These are phyloP conservation scores for Aptenodytes patagonicus DNA, from an alignment of 2,113 vertebrate genomes.

Conservation along the genomic window DNA sequence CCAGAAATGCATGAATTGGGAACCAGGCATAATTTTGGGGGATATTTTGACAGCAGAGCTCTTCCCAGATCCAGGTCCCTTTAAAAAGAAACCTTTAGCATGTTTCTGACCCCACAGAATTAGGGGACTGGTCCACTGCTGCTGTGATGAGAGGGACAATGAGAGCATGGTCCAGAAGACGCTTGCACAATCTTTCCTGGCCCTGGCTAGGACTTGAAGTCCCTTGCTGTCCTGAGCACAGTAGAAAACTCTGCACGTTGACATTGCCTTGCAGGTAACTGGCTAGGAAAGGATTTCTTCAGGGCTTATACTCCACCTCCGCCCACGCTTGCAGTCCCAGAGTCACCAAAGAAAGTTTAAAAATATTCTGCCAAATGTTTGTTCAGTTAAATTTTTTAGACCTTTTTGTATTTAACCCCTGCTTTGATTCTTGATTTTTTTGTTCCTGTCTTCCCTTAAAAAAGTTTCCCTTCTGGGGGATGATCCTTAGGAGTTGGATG, in stretches of 20 bases:
- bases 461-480: neutral
- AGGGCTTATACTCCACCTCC: constrained; percentile 16
- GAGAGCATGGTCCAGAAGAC: neutral
- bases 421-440: neutral
- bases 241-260: neutral
- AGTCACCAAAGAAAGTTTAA: constrained; percentile 62
- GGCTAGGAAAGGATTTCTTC: constrained; percentile 13
- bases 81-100: neutral
- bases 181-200: constrained; percentile 12
- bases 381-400: constrained; percentile 30
- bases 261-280: neutral
- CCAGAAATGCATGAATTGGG: neutral
- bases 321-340: constrained; percentile 52
- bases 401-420: constrained; percentile 10
- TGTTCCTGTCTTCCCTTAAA: neutral
- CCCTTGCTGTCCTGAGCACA: neutral
- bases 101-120: neutral
- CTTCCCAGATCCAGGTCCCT: neutral
- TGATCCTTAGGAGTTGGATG: neutral
- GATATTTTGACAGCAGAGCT: neutral
- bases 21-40: neutral
- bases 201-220: neutral
- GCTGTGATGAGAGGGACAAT: constrained; percentile 2
- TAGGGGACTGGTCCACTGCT: neutral
- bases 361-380: constrained; percentile 63